Percentiles rank a stretch among this genome's conserved stretches.
These are phyloP conservation scores for Lethenteron reissneri DNA, from an alignment of 2,113 vertebrate species.

Conservation along the genomic window DNA sequence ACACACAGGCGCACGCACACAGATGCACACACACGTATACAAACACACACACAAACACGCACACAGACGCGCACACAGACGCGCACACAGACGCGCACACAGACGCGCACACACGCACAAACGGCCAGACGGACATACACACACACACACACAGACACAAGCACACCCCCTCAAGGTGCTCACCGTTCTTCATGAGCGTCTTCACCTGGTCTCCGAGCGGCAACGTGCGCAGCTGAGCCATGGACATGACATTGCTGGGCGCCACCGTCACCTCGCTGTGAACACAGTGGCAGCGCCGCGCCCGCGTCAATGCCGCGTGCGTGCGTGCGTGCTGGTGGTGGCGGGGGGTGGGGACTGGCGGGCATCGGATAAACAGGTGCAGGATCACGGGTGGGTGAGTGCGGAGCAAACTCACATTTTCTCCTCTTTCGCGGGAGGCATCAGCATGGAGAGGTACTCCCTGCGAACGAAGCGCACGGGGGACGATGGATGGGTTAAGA, in stretches of 20 bases:
- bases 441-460: constrained; percentile 83
- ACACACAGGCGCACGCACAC: too few species aligned
- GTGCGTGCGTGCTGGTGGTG: too few species aligned
- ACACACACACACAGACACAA: too few species aligned
- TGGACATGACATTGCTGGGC: constrained; percentile 83
- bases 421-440: constrained; percentile 65
- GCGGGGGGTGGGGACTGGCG: too few species aligned
- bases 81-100: too few species aligned
- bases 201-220: constrained; percentile 80
- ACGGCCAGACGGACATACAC: too few species aligned
- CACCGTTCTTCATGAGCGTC: constrained; percentile 91
- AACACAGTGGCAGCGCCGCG: not conserved
- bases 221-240: constrained; percentile 80
- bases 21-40: too few species aligned
- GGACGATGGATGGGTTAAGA: not conserved
- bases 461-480: constrained; percentile 18
- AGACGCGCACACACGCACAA: too few species aligned
- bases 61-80: too few species aligned
- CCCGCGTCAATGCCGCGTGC: not conserved
- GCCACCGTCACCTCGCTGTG: constrained; percentile 47
- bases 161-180: constrained; percentile 9
- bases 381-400: too few species aligned
- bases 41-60: too few species aligned
- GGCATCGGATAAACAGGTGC: too few species aligned
- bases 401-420: constrained; percentile 42